These are phyloP conservation scores for Lepas anatifera DNA, from an alignment of 2,888 invertebrate genomes.

Conservation along the genomic window DNA sequence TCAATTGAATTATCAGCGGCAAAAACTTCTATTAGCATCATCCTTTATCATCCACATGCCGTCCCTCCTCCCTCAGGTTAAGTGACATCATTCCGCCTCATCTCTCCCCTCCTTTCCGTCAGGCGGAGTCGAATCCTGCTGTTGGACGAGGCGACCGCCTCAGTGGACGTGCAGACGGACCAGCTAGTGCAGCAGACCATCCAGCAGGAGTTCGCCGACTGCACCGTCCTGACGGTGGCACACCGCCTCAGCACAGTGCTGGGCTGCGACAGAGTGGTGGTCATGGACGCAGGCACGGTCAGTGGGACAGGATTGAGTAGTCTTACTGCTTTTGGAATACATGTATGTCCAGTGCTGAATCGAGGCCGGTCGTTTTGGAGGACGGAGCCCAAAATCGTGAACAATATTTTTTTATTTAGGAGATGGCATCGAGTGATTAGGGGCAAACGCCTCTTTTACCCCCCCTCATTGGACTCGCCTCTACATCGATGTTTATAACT, in stretches of 20 bases:
- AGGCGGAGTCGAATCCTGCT: slow-evolving; percentile 34
- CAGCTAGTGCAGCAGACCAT: slow-evolving; percentile 59
- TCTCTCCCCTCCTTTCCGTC: no score
- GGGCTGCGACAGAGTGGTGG: slow-evolving; percentile 52
- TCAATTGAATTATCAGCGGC: no score
- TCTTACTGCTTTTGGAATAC: neutral
- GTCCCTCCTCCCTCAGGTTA: no score
- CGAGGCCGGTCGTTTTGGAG: neutral
- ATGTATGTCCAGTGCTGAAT: neutral
- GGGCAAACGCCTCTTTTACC: neutral
- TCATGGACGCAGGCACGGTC: slow-evolving; percentile 31
- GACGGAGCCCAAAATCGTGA: neutral
- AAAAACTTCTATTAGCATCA: no score
- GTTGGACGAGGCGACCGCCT: slow-evolving; percentile 44
- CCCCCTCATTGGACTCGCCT: neutral
- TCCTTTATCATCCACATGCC: no score
- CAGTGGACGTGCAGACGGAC: slow-evolving; percentile 42
- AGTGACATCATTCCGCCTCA: no score
- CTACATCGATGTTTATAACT: no score
- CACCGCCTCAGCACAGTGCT: slow-evolving; percentile 85
- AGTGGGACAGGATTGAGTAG: slow-evolving; percentile 32
- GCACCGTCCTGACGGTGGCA: slow-evolving; percentile 83
- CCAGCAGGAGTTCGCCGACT: slow-evolving; percentile 66
- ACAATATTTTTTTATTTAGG: neutral
- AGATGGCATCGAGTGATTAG: neutral